A percentile compares a stretch with the other conserved stretches of the same genome.
Conservation (phyloP, 2,797 vertebrate genomes). For the Circus cinereus region DNA sequence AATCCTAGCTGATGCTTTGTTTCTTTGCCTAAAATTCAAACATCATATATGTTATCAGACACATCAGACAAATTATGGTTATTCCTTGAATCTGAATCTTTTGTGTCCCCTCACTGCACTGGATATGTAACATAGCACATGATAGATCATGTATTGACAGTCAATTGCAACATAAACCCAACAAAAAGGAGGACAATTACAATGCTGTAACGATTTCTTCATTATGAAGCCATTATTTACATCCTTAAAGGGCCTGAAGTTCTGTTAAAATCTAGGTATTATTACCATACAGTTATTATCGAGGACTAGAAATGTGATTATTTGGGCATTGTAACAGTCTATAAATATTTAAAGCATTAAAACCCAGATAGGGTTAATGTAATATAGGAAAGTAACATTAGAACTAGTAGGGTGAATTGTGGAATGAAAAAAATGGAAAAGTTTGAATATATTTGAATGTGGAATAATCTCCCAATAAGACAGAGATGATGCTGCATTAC, state of each 20-base stretch:
- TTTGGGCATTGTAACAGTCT: neutral
- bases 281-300: neutral
- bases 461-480: neutral
- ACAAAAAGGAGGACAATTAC: neutral
- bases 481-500: neutral
- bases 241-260: neutral
- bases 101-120: neutral
- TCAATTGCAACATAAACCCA: neutral
- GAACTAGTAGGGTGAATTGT: neutral
- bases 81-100: neutral
- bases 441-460: neutral
- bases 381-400: conserved; percentile 16
- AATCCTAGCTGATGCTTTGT: neutral
- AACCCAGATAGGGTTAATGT: neutral
- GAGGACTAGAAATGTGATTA: neutral
- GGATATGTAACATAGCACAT: neutral
- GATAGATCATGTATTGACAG: neutral
- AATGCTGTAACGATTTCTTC: neutral
- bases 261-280: neutral
- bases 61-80: neutral
- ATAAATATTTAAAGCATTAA: conserved; percentile 29
- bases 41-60: neutral
- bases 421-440: conserved; percentile 23
- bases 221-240: neutral
- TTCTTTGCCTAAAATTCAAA: neutral